Evolutionary conservation across 1,140 invertebrate species (phyloP).

Genomic region (Ericerus pela): DNA sequence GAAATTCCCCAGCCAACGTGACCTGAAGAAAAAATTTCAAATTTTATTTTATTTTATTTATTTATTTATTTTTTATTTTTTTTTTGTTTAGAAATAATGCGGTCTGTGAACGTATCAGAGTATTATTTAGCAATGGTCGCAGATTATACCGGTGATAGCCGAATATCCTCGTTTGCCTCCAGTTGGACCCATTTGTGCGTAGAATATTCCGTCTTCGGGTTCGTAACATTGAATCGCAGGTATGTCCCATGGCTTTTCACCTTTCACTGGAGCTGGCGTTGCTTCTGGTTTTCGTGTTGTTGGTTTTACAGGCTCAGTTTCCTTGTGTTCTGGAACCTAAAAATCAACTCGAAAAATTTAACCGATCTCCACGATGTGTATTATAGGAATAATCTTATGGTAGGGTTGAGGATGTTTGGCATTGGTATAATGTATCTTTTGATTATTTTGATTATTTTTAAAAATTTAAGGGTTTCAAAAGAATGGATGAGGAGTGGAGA

Average conservation of each 20-base stretch:
- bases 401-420: too few relatives aligned
- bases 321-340: not conserved
- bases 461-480: too few relatives aligned
- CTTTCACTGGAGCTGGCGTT: conserved; percentile 45
- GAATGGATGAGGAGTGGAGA: too few relatives aligned
- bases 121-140: too few relatives aligned
- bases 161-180: conserved; percentile 73
- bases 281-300: conserved; percentile 31
- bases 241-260: conserved; percentile 56
- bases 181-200: conserved; percentile 79
- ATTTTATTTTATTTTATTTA: too few relatives aligned
- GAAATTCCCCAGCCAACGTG: conserved; percentile 85
- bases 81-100: too few relatives aligned
- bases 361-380: too few relatives aligned
- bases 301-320: not conserved
- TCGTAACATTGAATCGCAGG: conserved; percentile 75
- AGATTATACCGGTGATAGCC: conserved; percentile 66
- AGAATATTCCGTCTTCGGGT: conserved; percentile 76
- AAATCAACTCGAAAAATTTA: not conserved
- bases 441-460: too few relatives aligned
- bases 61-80: too few relatives aligned
- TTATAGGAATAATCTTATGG: too few relatives aligned
- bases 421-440: too few relatives aligned
- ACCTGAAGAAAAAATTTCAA: conserved; percentile 36
- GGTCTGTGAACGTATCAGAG: too few relatives aligned